A percentile compares a stretch with the other conserved stretches of the same genome.
Evolutionary conservation across 2,113 vertebrate species (phyloP).

Genomic region (Corvus cornix): DNA sequence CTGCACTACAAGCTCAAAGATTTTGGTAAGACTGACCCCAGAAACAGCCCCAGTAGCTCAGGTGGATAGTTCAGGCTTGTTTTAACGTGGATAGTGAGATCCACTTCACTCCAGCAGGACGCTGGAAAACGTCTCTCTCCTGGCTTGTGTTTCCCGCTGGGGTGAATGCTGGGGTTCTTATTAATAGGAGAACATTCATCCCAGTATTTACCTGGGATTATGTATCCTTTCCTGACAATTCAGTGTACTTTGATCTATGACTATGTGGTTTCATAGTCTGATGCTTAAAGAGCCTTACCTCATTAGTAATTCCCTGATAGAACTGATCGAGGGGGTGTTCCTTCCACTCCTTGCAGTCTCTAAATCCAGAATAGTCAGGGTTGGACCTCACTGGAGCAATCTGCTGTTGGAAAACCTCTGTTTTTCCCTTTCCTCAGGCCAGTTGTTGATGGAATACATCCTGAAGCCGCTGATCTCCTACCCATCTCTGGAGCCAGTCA

Average conservation of each 20-base stretch:
- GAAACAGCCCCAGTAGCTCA: not conserved
- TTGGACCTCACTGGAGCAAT: not conserved
- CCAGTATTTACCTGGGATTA: not conserved
- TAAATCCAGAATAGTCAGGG: fast-evolving
- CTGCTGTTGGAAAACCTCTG: not conserved
- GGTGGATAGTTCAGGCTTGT: fast-evolving
- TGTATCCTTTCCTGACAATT: not conserved
- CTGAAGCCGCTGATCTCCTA: constrained; percentile 84
- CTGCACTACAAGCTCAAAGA: constrained; percentile 85
- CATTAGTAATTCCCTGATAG: not conserved
- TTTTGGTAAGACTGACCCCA: constrained; percentile 81
- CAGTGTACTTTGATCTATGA: not conserved
- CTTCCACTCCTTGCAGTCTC: not conserved
- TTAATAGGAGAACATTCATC: not conserved
- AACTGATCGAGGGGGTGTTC: not conserved
- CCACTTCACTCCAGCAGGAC: not conserved
- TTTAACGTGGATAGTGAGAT: too few species aligned
- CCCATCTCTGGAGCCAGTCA: constrained; percentile 72
- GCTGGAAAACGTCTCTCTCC: not conserved
- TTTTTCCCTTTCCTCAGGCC: constrained; percentile 73
- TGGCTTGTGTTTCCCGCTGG: not conserved
- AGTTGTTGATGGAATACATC: constrained; percentile 86
- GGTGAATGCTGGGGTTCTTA: not conserved
- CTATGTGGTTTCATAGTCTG: not conserved
- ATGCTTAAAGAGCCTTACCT: not conserved